Evolutionary conservation across 2,113 vertebrate species (phyloP).

Genomic region (Sinocyclocheilus anophthalmus): DNA sequence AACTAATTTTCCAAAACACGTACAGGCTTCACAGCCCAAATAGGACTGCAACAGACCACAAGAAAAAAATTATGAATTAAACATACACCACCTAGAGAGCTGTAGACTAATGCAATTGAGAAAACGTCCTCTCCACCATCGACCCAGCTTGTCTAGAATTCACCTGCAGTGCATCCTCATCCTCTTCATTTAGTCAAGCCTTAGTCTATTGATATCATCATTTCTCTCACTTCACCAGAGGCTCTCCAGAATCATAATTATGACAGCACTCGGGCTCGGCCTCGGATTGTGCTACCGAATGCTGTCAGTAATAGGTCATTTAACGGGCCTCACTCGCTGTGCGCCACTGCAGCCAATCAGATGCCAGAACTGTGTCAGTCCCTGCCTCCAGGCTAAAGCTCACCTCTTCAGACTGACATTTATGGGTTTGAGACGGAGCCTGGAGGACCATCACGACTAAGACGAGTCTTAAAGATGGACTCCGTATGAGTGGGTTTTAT

Average conservation of each 20-base stretch:
- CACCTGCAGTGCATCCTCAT: slow-evolving; percentile 42
- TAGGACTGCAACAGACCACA: not conserved
- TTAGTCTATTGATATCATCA: slow-evolving; percentile 45
- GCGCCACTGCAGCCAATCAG: slow-evolving; percentile 31
- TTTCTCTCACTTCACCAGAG: slow-evolving; percentile 45
- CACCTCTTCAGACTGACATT: slow-evolving; percentile 48
- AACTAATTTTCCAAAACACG: not conserved
- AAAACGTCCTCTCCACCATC: slow-evolving; percentile 16
- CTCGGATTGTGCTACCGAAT: slow-evolving; percentile 13
- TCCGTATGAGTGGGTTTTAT: slow-evolving; percentile 30
- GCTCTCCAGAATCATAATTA: slow-evolving; percentile 46
- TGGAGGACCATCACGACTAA: slow-evolving; percentile 31
- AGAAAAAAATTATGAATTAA: slow-evolving; percentile 4
- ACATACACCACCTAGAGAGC: slow-evolving; percentile 14
- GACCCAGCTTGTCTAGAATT: slow-evolving; percentile 28
- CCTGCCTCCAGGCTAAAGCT: slow-evolving; percentile 18
- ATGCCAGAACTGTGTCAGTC: not conserved
- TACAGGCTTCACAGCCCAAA: not conserved
- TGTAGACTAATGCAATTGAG: slow-evolving; percentile 20
- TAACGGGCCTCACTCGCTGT: not conserved
- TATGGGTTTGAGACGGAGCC: slow-evolving; percentile 36
- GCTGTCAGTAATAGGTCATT: slow-evolving; percentile 33
- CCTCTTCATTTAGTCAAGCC: slow-evolving; percentile 44
- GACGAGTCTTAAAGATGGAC: slow-evolving; percentile 36
- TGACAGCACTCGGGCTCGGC: slow-evolving; percentile 24